These are phyloP conservation scores for Ophthalmolycus amberensis DNA, from an alignment of 2,113 vertebrate genomes.

Conservation along the genomic window DNA sequence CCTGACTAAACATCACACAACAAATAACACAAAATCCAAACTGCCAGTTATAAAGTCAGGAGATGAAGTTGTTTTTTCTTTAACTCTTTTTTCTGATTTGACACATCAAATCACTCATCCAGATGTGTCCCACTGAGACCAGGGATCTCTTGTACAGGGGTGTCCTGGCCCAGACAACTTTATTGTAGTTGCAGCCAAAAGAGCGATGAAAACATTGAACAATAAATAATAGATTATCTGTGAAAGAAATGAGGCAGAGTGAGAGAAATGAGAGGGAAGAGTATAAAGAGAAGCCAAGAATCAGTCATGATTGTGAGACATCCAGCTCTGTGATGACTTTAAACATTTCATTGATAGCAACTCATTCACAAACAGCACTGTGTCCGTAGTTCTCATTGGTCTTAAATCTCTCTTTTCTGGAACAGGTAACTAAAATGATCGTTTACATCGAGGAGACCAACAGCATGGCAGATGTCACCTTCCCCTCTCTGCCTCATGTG, in stretches of 20 bases:
- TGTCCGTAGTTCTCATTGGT: background rate
- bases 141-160: slow-evolving; percentile 40
- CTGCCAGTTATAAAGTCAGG: no score
- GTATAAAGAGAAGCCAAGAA: slow-evolving; percentile 1
- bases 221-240: slow-evolving; percentile 61
- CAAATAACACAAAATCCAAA: no score
- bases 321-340: background rate
- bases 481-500: slow-evolving; percentile 92
- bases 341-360: background rate
- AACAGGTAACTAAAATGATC: slow-evolving; percentile 89
- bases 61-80: no score
- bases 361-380: background rate
- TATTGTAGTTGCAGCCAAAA: slow-evolving; percentile 29
- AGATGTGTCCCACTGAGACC: slow-evolving; percentile 52
- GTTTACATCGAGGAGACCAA: slow-evolving; percentile 94
- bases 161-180: slow-evolving; percentile 45
- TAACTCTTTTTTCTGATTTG: slow-evolving; percentile 8
- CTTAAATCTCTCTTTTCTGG: slow-evolving; percentile 40
- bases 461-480: slow-evolving; percentile 95
- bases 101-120: slow-evolving; percentile 48
- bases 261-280: slow-evolving; percentile 17
- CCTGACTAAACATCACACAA: background rate
- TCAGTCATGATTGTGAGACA: background rate
- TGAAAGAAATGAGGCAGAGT: background rate
- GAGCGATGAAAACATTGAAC: slow-evolving; percentile 51